Percentiles rank a stretch among this genome's conserved stretches.
Conservation (phyloP, 2,888 invertebrate genomes). For the Mongoloraphidia duomilia region DNA sequence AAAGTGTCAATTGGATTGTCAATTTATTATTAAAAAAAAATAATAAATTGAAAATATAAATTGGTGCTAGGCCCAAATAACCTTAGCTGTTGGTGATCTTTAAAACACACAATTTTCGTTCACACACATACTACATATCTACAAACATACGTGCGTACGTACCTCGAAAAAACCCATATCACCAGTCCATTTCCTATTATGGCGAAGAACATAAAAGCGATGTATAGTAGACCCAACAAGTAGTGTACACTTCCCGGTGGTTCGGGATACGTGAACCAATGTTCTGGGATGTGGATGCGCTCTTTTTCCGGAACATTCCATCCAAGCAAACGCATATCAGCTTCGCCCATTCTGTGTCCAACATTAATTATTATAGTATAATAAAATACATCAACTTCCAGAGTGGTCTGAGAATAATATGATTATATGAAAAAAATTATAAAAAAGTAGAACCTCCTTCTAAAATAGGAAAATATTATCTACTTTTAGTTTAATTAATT, state of each 20-base stretch:
- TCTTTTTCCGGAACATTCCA: conserved; percentile 68
- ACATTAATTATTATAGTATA: neutral
- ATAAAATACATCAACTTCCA: neutral
- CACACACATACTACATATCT: too few species aligned
- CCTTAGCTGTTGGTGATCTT: too few species aligned
- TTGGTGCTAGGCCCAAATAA: too few species aligned
- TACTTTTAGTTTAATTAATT: too few species aligned
- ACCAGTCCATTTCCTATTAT: conserved; percentile 72
- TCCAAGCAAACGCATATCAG: conserved; percentile 40
- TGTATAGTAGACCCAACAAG: conserved; percentile 60
- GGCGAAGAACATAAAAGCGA: conserved; percentile 56
- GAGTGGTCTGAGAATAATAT: neutral
- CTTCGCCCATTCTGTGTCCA: conserved; percentile 10
- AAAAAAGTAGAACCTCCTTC: too few species aligned
- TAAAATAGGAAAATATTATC: too few species aligned
- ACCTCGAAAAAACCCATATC: conserved; percentile 71
- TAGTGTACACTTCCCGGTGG: conserved; percentile 72
- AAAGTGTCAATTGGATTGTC: too few species aligned
- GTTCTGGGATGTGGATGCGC: conserved; percentile 59
- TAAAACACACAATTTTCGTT: too few species aligned
- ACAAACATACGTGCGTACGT: too few species aligned
- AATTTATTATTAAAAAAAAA: too few species aligned
- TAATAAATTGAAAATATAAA: too few species aligned
- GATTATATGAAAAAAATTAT: neutral
- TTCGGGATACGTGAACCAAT: conserved; percentile 68